phyloP scores from a whole-genome alignment of 2,113 vertebrate genomes.

The Phaetusa simplex region DNA sequence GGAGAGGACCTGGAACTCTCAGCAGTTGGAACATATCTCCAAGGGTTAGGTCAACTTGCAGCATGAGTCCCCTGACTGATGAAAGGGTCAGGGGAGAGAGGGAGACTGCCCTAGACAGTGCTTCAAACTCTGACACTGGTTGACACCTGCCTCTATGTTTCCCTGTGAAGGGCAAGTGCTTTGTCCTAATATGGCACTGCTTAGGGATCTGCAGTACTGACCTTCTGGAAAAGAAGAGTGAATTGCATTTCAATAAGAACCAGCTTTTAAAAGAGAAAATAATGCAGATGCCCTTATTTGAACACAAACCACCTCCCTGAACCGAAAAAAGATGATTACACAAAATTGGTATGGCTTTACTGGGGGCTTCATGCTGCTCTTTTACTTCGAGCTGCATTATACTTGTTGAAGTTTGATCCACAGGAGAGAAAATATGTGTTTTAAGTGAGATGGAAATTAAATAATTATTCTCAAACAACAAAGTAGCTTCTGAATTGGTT shows the following conservation, averaged over 20 bases:
- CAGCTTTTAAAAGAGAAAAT: background rate
- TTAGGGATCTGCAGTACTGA: background rate
- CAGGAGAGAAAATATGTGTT: background rate
- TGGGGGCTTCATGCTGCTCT: background rate
- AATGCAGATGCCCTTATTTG: background rate
- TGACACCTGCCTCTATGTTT: background rate
- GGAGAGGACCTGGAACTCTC: background rate
- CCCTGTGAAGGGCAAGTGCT: background rate
- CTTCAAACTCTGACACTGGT: background rate
- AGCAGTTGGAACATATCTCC: background rate
- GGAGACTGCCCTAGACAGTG: background rate
- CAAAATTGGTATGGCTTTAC: background rate
- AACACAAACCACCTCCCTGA: background rate
- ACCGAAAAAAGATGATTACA: background rate
- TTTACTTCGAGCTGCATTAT: background rate
- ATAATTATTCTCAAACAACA: background rate
- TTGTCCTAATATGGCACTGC: background rate
- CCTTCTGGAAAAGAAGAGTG: background rate
- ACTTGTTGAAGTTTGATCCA: background rate
- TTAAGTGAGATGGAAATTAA: background rate
- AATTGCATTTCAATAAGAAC: background rate
- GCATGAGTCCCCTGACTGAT: background rate
- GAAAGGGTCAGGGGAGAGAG: background rate
- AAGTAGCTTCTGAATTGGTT: background rate
- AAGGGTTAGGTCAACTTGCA: background rate